A percentile compares a stretch with the other conserved stretches of the same genome.
Conservation (phyloP, 2,797 vertebrate species). For the Melanotaenia trifasciata region DNA sequence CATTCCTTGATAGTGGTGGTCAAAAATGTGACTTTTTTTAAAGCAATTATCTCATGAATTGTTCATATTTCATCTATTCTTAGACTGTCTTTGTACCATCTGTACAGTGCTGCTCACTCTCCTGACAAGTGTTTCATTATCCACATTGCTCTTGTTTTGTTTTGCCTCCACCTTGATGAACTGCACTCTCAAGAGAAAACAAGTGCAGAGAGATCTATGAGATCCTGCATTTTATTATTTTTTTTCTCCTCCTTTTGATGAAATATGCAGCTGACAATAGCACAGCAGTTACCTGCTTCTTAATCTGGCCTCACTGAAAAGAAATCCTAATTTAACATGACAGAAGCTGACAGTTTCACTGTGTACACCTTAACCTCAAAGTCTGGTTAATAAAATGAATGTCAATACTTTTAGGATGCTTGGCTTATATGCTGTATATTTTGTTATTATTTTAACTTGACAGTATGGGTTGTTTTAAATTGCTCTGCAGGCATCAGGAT, state of each 20-base stretch:
- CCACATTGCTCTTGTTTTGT: slow-evolving; percentile 73
- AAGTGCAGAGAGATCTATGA: slow-evolving; percentile 61
- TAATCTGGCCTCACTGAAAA: slow-evolving; percentile 61
- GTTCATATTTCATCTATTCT: slow-evolving; percentile 57
- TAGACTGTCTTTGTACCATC: slow-evolving; percentile 57
- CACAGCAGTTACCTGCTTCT: slow-evolving; percentile 56
- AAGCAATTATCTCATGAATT: slow-evolving; percentile 67
- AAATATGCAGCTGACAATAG: slow-evolving; percentile 66
- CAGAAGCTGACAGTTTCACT: slow-evolving; percentile 55
- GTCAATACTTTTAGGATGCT: slow-evolving; percentile 35
- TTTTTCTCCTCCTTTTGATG: slow-evolving; percentile 63
- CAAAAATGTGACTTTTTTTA: slow-evolving; percentile 61
- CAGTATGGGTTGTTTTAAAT: slow-evolving; percentile 33
- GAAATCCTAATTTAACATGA: slow-evolving; percentile 56
- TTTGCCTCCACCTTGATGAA: slow-evolving; percentile 74
- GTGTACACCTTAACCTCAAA: slow-evolving; percentile 44
- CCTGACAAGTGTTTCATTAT: slow-evolving; percentile 79
- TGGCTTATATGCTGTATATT: slow-evolving; percentile 25
- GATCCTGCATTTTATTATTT: slow-evolving; percentile 40
- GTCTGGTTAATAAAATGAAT: slow-evolving; percentile 58
- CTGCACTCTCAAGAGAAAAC: slow-evolving; percentile 73
- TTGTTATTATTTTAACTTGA: slow-evolving; percentile 30
- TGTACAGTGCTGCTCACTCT: slow-evolving; percentile 48
- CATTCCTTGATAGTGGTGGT: slow-evolving; percentile 17
- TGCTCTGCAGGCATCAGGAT: slow-evolving; percentile 24